phyloP scores from a whole-genome alignment of 2,888 invertebrate genomes.

The Morpho achilles region DNA sequence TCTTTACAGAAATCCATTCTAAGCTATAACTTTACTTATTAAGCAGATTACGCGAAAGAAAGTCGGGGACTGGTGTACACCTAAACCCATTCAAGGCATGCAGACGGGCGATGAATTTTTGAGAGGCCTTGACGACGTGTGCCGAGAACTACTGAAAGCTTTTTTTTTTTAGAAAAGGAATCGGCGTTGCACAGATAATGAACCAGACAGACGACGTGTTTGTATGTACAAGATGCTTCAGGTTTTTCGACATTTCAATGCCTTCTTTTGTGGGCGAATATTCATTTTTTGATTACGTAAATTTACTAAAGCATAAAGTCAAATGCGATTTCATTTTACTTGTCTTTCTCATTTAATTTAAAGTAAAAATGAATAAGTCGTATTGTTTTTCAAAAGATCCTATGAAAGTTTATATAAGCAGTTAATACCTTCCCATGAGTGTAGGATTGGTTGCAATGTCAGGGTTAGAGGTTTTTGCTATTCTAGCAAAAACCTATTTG shows the following conservation, averaged over 20 bases:
- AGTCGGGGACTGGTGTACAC: constrained; percentile 44
- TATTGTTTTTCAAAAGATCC: too few relatives aligned
- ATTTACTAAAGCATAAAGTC: neutral
- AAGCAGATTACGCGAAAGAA: constrained; percentile 62
- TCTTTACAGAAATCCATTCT: constrained; percentile 1
- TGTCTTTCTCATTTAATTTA: too few relatives aligned
- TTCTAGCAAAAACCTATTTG: too few relatives aligned
- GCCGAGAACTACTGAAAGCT: constrained; percentile 59
- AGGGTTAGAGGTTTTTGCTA: too few relatives aligned
- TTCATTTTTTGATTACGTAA: constrained; percentile 12
- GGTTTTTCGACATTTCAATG: constrained; percentile 29
- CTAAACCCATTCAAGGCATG: constrained; percentile 57
- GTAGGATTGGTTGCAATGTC: too few relatives aligned
- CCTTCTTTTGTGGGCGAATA: constrained; percentile 12
- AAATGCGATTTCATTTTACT: constrained; percentile 1
- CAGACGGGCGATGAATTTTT: constrained; percentile 78
- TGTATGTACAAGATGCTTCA: constrained; percentile 28
- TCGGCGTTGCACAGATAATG: constrained; percentile 58
- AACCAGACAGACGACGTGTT: constrained; percentile 40
- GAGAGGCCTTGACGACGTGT: constrained; percentile 67
- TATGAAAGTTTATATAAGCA: too few relatives aligned
- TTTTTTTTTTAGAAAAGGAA: constrained; percentile 61
- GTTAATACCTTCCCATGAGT: too few relatives aligned
- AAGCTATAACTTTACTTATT: constrained; percentile 59
- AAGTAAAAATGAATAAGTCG: too few relatives aligned